phyloP scores from a whole-genome alignment of 1,140 invertebrate species.

The Drosophila nigrodunni region DNA sequence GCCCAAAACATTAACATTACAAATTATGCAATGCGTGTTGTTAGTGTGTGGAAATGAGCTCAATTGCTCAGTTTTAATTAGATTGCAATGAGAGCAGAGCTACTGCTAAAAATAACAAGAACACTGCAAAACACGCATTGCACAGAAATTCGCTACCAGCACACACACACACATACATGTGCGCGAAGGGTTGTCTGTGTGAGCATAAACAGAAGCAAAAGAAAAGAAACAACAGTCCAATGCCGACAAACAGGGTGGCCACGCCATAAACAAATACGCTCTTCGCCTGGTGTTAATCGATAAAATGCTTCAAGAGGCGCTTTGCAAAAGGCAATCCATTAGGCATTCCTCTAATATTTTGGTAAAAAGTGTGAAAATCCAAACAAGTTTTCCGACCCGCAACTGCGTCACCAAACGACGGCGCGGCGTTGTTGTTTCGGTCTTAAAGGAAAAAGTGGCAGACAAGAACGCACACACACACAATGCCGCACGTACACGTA shows the following conservation, averaged over 20 bases:
- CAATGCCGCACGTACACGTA: conserved; percentile 21
- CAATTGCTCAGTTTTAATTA: conserved; percentile 73
- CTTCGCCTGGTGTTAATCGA: conserved; percentile 47
- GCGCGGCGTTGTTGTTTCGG: conserved; percentile 27
- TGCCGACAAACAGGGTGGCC: neutral
- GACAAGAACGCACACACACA: conserved; percentile 22
- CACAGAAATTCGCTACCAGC: neutral
- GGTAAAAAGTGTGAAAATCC: conserved; percentile 60
- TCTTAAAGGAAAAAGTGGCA: conserved; percentile 26
- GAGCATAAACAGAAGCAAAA: conserved; percentile 19
- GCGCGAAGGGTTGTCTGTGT: conserved; percentile 12
- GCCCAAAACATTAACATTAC: conserved; percentile 52
- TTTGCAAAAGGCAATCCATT: conserved; percentile 21
- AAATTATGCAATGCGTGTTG: conserved; percentile 72
- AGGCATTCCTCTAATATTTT: conserved; percentile 18
- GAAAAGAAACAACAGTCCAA: neutral
- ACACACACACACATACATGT: neutral
- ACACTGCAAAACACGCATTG: conserved; percentile 32
- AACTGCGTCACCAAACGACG: conserved; percentile 55
- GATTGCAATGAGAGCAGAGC: conserved; percentile 69
- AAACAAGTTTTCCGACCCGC: conserved; percentile 70
- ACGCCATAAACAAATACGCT: conserved; percentile 52
- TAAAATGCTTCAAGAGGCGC: conserved; percentile 39
- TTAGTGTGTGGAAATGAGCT: conserved; percentile 63
- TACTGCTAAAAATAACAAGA: conserved; percentile 65